Percentiles rank a stretch among this genome's conserved stretches.
Evolutionary conservation across 1,140 invertebrate genomes (phyloP).

Genomic region (Scaptomyza montana): DNA sequence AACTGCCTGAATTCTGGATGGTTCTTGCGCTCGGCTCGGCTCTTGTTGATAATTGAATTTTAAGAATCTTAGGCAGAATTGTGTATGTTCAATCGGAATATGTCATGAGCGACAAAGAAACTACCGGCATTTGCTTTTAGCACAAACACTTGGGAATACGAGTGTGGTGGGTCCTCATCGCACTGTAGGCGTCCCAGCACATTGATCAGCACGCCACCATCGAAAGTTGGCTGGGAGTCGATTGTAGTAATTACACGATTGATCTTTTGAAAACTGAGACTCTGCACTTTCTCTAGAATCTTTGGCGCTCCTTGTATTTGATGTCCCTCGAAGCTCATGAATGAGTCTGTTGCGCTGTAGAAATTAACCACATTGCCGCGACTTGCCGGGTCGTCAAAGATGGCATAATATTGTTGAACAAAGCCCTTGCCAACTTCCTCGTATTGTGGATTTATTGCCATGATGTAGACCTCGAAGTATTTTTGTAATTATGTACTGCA

Average conservation of each 20-base stretch:
- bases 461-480: constrained; percentile 76
- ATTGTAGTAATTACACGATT: constrained; percentile 94
- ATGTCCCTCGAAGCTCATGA: constrained; percentile 97
- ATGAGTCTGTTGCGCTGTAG: constrained; percentile 95
- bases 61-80: background rate
- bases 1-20: background rate
- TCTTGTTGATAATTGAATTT: background rate
- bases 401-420: constrained; percentile 95
- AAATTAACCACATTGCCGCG: constrained; percentile 92
- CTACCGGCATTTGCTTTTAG: constrained; percentile 92
- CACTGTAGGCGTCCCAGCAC: constrained; percentile 97
- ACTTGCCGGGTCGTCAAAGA: constrained; percentile 94
- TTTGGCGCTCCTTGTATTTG: constrained; percentile 95
- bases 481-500: background rate
- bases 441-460: constrained; percentile 95
- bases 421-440: constrained; percentile 96
- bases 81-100: background rate
- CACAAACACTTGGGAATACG: constrained; percentile 95
- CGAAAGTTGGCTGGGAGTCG: constrained; percentile 97
- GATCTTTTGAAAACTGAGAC: constrained; percentile 96
- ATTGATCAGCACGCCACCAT: constrained; percentile 96
- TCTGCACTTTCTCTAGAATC: constrained; percentile 97
- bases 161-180: constrained; percentile 95
- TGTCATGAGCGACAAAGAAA: constrained; percentile 89
- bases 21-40: background rate